Evolutionary conservation across 2,888 invertebrate species (phyloP).

Genomic region (Craniophora ligustri): DNA sequence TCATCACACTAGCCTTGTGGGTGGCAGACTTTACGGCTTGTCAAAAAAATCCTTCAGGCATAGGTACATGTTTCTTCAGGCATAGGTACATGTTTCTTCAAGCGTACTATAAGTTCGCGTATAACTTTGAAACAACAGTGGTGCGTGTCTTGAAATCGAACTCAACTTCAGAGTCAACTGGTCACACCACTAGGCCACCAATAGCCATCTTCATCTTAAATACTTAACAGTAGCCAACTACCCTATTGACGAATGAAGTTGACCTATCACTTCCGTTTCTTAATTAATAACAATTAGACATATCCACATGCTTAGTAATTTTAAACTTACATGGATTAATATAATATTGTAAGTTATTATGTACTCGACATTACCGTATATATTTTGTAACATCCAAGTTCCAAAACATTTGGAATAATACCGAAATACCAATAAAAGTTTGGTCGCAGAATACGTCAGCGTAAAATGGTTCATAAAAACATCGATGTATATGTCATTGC

Average conservation of each 20-base stretch:
- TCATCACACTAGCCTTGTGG: too few relatives aligned
- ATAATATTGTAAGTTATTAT: conserved; percentile 53
- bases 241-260: conserved; percentile 56
- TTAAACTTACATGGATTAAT: conserved; percentile 49
- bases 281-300: conserved; percentile 48
- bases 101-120: too few relatives aligned
- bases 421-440: conserved; percentile 32
- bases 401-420: conserved; percentile 46
- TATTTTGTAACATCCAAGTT: conserved; percentile 40
- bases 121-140: too few relatives aligned
- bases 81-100: too few relatives aligned
- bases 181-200: too few relatives aligned
- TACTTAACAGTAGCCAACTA: too few relatives aligned
- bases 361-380: conserved; percentile 53
- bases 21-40: too few relatives aligned
- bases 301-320: conserved; percentile 52
- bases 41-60: too few relatives aligned
- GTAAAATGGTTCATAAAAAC: conserved; percentile 27
- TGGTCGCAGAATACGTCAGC: conserved; percentile 42
- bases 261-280: conserved; percentile 43
- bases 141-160: too few relatives aligned
- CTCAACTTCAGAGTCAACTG: too few relatives aligned
- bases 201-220: too few relatives aligned
- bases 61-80: too few relatives aligned
- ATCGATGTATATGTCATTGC: conserved; percentile 58